Percentiles rank a stretch among this genome's conserved stretches.
phyloP scores from a whole-genome alignment of 2,797 vertebrate species.

The Apodemus agrarius region DNA sequence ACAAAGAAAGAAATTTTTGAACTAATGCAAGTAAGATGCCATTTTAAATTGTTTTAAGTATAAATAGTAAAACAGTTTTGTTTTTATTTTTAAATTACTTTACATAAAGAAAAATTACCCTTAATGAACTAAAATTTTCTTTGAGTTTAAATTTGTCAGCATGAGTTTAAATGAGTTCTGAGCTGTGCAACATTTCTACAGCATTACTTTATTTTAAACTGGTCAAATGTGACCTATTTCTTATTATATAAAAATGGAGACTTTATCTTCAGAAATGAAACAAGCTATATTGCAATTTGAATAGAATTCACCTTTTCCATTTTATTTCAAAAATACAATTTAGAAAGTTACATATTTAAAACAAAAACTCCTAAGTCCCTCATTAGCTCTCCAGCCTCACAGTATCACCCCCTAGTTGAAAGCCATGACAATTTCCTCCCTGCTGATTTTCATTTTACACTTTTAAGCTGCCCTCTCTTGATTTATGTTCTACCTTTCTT shows the following conservation, averaged over 20 bases:
- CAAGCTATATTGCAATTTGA: background rate
- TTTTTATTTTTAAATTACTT: slow-evolving; percentile 57
- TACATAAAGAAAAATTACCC: slow-evolving; percentile 45
- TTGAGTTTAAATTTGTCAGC: slow-evolving; percentile 50
- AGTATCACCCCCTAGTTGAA: slow-evolving; percentile 11
- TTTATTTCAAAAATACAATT: slow-evolving; percentile 56
- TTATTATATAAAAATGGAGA: slow-evolving; percentile 10
- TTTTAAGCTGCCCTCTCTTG: slow-evolving; percentile 10
- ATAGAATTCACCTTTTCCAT: slow-evolving; percentile 33
- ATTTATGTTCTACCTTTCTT: background rate
- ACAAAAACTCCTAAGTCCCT: slow-evolving; percentile 7
- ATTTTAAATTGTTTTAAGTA: slow-evolving; percentile 32
- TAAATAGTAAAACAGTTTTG: slow-evolving; percentile 61
- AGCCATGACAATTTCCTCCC: background rate
- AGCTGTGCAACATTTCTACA: slow-evolving; percentile 22
- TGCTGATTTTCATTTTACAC: background rate
- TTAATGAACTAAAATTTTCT: slow-evolving; percentile 52
- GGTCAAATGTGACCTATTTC: background rate
- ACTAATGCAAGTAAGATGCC: slow-evolving; percentile 96
- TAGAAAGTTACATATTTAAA: slow-evolving; percentile 40
- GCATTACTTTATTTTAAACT: slow-evolving; percentile 53
- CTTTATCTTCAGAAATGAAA: slow-evolving; percentile 52
- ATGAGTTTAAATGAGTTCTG: background rate
- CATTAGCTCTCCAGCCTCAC: background rate
- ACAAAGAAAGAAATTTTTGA: slow-evolving; percentile 99